Conservation (phyloP, 1,140 invertebrate genomes). For the Brachionus rotundiformis region DNA sequence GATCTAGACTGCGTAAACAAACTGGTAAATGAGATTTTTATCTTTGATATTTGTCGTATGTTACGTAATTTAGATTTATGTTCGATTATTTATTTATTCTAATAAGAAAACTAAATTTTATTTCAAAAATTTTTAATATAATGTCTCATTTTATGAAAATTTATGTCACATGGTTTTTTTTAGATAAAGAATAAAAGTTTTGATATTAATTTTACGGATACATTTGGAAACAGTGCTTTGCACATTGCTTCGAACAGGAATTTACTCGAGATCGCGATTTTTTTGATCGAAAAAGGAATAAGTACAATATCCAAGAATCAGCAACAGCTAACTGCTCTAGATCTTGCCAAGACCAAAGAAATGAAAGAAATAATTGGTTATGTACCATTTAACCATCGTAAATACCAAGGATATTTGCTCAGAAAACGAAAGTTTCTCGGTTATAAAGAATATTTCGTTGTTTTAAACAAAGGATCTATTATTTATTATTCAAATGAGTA, state of each 20-base stretch:
- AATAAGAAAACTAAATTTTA: too few relatives aligned
- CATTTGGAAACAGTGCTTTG: slow-evolving; percentile 71
- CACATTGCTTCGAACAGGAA: slow-evolving; percentile 72
- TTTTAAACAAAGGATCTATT: slow-evolving; percentile 26
- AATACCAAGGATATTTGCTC: slow-evolving; percentile 43
- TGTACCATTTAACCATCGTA: slow-evolving; percentile 12
- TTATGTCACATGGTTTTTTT: slow-evolving; percentile 55
- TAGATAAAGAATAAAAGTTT: slow-evolving; percentile 59
- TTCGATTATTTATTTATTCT: too few relatives aligned
- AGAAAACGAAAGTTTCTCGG: slow-evolving; percentile 48
- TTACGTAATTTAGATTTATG: too few relatives aligned
- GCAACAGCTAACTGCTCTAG: slow-evolving; percentile 66
- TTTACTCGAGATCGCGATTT: slow-evolving; percentile 70
- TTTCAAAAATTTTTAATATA: too few relatives aligned
- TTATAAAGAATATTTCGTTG: slow-evolving; percentile 47
- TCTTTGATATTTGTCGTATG: too few relatives aligned
- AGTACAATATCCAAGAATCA: slow-evolving; percentile 63
- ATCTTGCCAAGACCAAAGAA: slow-evolving; percentile 68
- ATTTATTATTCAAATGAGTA: slow-evolving; percentile 50
- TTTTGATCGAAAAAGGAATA: slow-evolving; percentile 70
- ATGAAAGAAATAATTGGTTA: slow-evolving; percentile 64
- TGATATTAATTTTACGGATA: slow-evolving; percentile 66
- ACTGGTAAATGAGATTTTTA: slow-evolving; percentile 63
- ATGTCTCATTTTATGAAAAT: slow-evolving; percentile 6
- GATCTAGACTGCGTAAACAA: slow-evolving; percentile 67